Evolutionary conservation across 2,888 invertebrate species (phyloP).

Genomic region (Ochropleura plecta): DNA sequence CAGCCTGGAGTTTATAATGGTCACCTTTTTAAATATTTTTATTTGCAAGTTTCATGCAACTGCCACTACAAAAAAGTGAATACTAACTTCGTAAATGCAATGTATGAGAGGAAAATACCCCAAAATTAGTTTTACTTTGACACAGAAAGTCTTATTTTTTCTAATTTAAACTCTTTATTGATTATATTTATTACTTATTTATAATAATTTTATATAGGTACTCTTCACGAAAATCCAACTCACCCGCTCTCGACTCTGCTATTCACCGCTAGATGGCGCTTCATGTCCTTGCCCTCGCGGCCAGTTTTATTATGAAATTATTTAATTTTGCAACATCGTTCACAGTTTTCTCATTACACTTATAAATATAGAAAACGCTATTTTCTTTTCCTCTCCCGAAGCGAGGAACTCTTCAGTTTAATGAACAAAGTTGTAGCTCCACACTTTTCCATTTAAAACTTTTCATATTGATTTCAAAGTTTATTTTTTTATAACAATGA

Average conservation of each 20-base stretch:
- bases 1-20: constrained; percentile 43
- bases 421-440: constrained; percentile 84
- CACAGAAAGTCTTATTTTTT: neutral
- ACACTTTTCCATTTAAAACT: constrained; percentile 88
- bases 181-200: neutral
- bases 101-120: neutral
- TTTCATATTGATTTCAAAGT: constrained; percentile 83
- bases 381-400: constrained; percentile 75
- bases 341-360: constrained; percentile 79
- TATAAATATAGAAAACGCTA: constrained; percentile 72
- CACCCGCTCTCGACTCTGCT: constrained; percentile 65
- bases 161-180: neutral
- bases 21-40: neutral
- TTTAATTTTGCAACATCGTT: constrained; percentile 68
- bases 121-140: neutral
- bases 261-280: constrained; percentile 85
- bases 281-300: constrained; percentile 42
- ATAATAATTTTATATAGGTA: no score
- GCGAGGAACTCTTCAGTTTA: constrained; percentile 82
- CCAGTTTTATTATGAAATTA: constrained; percentile 55
- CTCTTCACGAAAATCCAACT: neutral
- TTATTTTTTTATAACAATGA: constrained; percentile 80
- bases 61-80: neutral
- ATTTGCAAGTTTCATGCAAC: neutral
- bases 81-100: neutral